Percentiles rank a stretch among this genome's conserved stretches.
phyloP scores from a whole-genome alignment of 1,140 invertebrate genomes.

The Manduca sexta region DNA sequence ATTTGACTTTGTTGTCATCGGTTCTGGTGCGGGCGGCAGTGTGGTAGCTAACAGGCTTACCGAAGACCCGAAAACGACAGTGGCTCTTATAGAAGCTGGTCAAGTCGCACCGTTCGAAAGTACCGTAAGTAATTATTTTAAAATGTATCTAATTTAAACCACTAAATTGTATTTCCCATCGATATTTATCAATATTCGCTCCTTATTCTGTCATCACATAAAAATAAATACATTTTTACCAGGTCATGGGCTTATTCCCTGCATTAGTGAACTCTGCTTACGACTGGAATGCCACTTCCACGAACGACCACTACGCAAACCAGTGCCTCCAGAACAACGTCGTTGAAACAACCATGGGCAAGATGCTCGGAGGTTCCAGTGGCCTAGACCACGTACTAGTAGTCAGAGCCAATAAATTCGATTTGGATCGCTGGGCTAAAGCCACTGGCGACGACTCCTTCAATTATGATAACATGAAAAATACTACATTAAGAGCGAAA shows the following conservation, averaged over 20 bases:
- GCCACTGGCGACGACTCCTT: constrained; percentile 76
- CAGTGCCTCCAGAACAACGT: not conserved
- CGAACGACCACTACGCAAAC: not conserved
- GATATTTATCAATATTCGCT: no score
- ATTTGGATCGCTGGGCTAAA: constrained; percentile 80
- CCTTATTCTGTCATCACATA: not conserved
- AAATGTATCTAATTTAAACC: no score
- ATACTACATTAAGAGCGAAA: constrained; percentile 15
- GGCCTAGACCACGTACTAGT: constrained; percentile 85
- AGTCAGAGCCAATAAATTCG: constrained; percentile 78
- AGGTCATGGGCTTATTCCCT: constrained; percentile 5
- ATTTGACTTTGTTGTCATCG: constrained; percentile 13
- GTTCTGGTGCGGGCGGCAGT: constrained; percentile 64
- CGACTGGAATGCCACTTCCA: constrained; percentile 4
- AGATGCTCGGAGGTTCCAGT: constrained; percentile 78
- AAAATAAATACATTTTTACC: not conserved
- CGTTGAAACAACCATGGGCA: constrained; percentile 33
- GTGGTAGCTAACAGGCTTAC: constrained; percentile 72
- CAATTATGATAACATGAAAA: constrained; percentile 46
- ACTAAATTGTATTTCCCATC: no score
- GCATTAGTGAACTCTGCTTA: not conserved
- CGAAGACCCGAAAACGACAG: constrained; percentile 32
- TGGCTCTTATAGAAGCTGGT: constrained; percentile 64
- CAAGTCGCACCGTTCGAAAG: constrained; percentile 6
- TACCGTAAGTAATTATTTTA: constrained; percentile 7